Evolutionary conservation across 2,888 invertebrate genomes (phyloP).

Genomic region (Agonopterix subpropinquella): DNA sequence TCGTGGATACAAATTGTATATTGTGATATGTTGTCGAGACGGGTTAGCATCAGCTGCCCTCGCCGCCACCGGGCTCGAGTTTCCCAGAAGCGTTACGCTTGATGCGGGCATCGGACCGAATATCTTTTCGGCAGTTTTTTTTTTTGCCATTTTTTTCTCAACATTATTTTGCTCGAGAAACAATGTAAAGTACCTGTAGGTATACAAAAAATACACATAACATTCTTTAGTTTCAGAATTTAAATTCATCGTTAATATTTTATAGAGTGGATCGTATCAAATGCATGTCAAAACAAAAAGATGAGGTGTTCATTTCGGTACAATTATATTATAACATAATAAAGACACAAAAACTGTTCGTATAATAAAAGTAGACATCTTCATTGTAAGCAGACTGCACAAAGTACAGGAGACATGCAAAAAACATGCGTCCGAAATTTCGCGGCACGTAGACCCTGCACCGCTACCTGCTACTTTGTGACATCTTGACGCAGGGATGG

Average conservation of each 20-base stretch:
- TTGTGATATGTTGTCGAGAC: slow-evolving; percentile 62
- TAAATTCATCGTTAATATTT: too few species aligned
- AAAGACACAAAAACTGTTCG: too few species aligned
- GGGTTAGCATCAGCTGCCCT: slow-evolving; percentile 43
- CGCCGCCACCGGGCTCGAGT: slow-evolving; percentile 41
- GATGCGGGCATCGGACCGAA: slow-evolving; percentile 47
- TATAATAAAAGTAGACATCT: slow-evolving; percentile 42
- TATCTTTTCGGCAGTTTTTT: slow-evolving; percentile 16
- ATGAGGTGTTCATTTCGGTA: too few species aligned
- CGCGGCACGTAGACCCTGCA: slow-evolving; percentile 54
- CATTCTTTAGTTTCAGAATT: too few species aligned
- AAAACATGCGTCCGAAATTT: slow-evolving; percentile 60
- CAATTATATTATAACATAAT: too few species aligned
- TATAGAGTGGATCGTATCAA: too few species aligned
- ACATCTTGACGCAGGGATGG: slow-evolving; percentile 67
- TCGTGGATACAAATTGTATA: slow-evolving; percentile 60
- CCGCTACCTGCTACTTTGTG: slow-evolving; percentile 69
- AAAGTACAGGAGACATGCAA: slow-evolving; percentile 46
- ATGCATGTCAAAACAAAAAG: too few species aligned
- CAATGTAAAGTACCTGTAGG: too few species aligned
- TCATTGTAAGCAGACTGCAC: slow-evolving; percentile 35
- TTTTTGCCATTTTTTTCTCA: neutral
- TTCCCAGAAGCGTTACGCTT: slow-evolving; percentile 68
- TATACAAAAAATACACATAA: too few species aligned
- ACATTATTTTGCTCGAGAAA: too few species aligned